These are phyloP conservation scores for Metopia argyrocephala DNA, from an alignment of 2,888 invertebrate species.

Conservation along the genomic window DNA sequence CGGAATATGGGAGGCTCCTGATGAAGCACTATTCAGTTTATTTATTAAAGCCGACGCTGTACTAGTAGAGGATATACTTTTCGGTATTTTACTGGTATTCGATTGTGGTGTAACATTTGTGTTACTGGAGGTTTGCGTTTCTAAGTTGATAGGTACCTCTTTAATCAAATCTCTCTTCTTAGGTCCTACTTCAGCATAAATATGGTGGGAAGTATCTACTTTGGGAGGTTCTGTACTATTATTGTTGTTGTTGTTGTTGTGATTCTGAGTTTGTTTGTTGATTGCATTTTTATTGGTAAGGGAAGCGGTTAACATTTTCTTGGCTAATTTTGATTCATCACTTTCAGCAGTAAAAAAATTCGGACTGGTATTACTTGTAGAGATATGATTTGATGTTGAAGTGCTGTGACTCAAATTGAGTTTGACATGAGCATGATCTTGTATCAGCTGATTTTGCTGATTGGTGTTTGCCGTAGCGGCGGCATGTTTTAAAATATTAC, in stretches of 20 bases:
- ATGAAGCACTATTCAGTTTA: conserved; percentile 69
- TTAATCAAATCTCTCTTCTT: conserved; percentile 71
- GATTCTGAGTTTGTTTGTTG: conserved; percentile 58
- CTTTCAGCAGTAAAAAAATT: conserved; percentile 79
- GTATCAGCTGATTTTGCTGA: conserved; percentile 78
- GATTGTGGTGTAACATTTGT: conserved; percentile 14
- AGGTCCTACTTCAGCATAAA: conserved; percentile 76
- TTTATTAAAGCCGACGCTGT: conserved; percentile 70
- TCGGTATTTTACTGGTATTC: conserved; percentile 73
- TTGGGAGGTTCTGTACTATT: conserved; percentile 80
- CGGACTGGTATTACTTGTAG: conserved; percentile 41
- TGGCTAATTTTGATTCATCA: conserved; percentile 79
- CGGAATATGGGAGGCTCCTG: conserved; percentile 38
- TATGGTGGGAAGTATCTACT: conserved; percentile 92
- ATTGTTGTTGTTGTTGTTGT: conserved; percentile 69
- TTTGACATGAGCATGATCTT: conserved; percentile 75
- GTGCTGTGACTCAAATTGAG: conserved; percentile 68
- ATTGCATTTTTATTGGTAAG: conserved; percentile 63
- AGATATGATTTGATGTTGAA: conserved; percentile 24
- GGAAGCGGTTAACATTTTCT: conserved; percentile 73
- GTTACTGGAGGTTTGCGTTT: conserved; percentile 59
- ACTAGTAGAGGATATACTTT: conserved; percentile 68
- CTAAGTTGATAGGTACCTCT: conserved; percentile 66
- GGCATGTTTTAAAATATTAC: conserved; percentile 75
- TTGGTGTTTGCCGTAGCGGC: conserved; percentile 77